Evolutionary conservation across 2,888 invertebrate species (phyloP).

Genomic region (Amphimallon solstitiale): DNA sequence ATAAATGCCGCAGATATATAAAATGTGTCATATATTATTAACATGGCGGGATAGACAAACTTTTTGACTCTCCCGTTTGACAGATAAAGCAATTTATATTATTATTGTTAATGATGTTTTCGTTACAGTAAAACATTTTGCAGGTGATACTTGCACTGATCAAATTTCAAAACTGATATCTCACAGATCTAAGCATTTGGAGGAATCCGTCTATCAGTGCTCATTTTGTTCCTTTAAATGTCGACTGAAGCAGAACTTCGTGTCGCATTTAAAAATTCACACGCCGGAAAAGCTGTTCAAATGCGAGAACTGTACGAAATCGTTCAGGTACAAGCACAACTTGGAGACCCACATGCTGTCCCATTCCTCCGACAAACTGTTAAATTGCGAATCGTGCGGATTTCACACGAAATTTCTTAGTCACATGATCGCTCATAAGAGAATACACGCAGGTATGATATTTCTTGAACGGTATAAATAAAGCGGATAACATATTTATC

Average conservation of each 20-base stretch:
- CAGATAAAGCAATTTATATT: too few relatives aligned
- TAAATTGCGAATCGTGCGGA: constrained; percentile 73
- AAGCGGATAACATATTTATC: too few relatives aligned
- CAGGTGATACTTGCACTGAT: constrained; percentile 60
- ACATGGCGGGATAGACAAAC: too few relatives aligned
- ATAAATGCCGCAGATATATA: too few relatives aligned
- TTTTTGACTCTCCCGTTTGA: too few relatives aligned
- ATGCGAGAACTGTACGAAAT: constrained; percentile 69
- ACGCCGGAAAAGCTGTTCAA: constrained; percentile 68
- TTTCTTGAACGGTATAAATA: too few relatives aligned
- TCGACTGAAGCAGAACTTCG: constrained; percentile 68
- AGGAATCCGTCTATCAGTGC: constrained; percentile 64
- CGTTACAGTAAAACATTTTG: too few relatives aligned
- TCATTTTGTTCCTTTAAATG: constrained; percentile 69
- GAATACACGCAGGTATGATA: constrained; percentile 71
- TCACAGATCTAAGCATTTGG: constrained; percentile 69
- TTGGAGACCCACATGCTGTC: constrained; percentile 69
- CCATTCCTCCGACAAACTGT: constrained; percentile 68
- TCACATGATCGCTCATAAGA: constrained; percentile 72
- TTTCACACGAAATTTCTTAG: constrained; percentile 75
- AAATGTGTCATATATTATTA: too few relatives aligned
- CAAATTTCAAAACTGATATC: constrained; percentile 68
- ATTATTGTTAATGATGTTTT: too few relatives aligned
- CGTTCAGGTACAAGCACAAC: constrained; percentile 69
- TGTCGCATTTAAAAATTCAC: constrained; percentile 70